phyloP scores from a whole-genome alignment of 2,888 invertebrate genomes.

The Mesorhabditis belari region DNA sequence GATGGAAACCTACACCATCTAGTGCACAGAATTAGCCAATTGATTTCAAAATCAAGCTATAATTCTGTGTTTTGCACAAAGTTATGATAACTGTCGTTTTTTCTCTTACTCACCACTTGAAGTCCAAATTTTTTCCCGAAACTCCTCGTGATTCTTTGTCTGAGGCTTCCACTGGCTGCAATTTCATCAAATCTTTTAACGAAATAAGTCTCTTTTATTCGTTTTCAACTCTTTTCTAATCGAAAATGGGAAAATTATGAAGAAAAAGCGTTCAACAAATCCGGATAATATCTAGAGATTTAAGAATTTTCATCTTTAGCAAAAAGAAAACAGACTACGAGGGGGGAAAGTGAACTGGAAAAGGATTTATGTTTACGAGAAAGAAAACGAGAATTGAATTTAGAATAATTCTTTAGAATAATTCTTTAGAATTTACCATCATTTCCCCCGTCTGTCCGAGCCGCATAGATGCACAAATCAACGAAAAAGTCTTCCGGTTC shows the following conservation, averaged over 20 bases:
- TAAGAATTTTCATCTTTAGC: no score
- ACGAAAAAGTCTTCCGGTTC: slow-evolving; percentile 31
- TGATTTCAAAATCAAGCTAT: background rate
- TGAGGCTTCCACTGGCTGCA: slow-evolving; percentile 21
- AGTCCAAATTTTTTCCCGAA: slow-evolving; percentile 32
- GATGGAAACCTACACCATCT: no score
- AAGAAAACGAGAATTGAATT: background rate
- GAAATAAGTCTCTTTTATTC: no score
- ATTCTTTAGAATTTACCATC: slow-evolving; percentile 4
- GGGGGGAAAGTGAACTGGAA: no score
- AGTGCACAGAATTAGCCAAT: no score
- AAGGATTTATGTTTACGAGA: background rate
- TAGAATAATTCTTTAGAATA: background rate
- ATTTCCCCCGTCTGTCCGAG: slow-evolving; percentile 24
- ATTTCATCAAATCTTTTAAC: no score
- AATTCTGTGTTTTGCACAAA: no score
- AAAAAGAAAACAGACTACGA: background rate
- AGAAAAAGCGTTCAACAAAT: background rate
- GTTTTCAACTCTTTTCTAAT: no score
- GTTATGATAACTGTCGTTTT: no score
- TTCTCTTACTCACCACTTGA: slow-evolving; percentile 14
- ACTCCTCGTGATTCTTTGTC: slow-evolving; percentile 25
- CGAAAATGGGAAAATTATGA: background rate
- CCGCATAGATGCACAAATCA: slow-evolving; percentile 26
- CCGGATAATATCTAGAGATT: background rate